A percentile compares a stretch with the other conserved stretches of the same genome.
Conservation (phyloP, 2,888 invertebrate genomes). For the Nomada fucata region DNA sequence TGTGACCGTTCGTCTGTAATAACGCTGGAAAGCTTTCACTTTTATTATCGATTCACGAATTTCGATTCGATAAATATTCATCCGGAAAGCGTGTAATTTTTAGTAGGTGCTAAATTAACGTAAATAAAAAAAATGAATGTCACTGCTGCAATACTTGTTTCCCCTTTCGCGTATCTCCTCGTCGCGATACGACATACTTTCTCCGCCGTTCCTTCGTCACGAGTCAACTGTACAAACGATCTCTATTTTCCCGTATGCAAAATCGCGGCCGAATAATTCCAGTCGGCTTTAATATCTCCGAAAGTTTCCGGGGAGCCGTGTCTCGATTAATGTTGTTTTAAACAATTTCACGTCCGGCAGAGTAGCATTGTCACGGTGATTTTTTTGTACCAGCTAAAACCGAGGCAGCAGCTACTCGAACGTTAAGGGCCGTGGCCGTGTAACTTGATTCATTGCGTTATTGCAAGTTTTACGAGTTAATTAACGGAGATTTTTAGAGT, state of each 20-base stretch:
- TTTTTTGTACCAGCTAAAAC: neutral
- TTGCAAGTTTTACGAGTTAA: constrained; percentile 70
- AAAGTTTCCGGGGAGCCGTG: constrained; percentile 21
- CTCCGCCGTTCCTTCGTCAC: neutral
- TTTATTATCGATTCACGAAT: neutral
- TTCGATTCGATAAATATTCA: neutral
- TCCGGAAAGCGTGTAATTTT: neutral
- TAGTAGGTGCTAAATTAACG: too few species aligned
- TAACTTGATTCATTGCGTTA: constrained; percentile 68
- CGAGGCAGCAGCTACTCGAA: neutral
- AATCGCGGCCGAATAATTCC: neutral
- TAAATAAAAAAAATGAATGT: too few species aligned
- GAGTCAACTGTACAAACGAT: neutral
- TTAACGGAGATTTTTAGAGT: constrained; percentile 69
- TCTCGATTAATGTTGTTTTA: constrained; percentile 30
- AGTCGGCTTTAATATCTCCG: neutral
- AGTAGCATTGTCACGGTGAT: constrained; percentile 28
- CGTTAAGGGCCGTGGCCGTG: constrained; percentile 37
- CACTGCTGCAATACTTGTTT: neutral
- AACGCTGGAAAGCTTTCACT: constrained; percentile 14
- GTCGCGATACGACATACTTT: neutral
- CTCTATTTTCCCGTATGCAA: neutral
- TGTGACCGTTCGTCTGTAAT: neutral
- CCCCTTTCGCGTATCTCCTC: neutral
- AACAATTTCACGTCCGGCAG: constrained; percentile 28